Conservation (phyloP, 1,140 invertebrate species). For the Lanistes nyassanus region DNA sequence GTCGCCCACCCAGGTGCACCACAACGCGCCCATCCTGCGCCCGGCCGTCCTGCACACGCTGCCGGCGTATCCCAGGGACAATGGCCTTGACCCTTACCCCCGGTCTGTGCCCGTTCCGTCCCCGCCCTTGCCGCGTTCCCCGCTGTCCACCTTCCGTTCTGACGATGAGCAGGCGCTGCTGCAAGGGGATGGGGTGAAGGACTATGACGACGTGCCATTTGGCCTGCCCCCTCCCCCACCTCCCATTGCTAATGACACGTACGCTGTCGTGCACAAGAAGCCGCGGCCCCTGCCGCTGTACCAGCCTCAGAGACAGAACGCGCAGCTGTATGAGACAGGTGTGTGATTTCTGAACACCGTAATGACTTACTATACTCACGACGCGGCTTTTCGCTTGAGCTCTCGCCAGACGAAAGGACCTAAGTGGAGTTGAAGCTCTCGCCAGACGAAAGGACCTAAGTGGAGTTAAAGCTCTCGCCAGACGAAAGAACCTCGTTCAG, state of each 20-base stretch:
- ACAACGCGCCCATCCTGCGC: neutral
- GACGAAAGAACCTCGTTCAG: too few species aligned
- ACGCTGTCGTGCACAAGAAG: slow-evolving; percentile 24
- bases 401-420: too few species aligned
- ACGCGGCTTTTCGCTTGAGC: too few species aligned
- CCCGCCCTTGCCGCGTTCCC: slow-evolving; percentile 7
- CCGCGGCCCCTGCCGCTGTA: slow-evolving; percentile 19
- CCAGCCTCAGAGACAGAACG: slow-evolving; percentile 31
- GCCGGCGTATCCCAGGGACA: slow-evolving; percentile 1
- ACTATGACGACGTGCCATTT: slow-evolving; percentile 17
- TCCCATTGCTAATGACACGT: neutral
- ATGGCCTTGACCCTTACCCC: neutral
- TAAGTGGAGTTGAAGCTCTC: too few species aligned
- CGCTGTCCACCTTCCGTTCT: slow-evolving; percentile 17
- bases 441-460: too few species aligned
- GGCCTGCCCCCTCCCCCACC: slow-evolving; percentile 19
- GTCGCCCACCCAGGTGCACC: neutral
- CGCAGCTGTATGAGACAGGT: slow-evolving; percentile 31
- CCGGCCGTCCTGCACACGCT: neutral
- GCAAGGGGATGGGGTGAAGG: neutral
- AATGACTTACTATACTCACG: too few species aligned
- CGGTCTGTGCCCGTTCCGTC: slow-evolving; percentile 11
- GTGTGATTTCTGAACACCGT: too few species aligned
- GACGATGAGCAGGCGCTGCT: neutral
- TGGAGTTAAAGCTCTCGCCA: too few species aligned